Conservation (phyloP, 1,140 invertebrate species). For the Oreohelix idahoensis region DNA sequence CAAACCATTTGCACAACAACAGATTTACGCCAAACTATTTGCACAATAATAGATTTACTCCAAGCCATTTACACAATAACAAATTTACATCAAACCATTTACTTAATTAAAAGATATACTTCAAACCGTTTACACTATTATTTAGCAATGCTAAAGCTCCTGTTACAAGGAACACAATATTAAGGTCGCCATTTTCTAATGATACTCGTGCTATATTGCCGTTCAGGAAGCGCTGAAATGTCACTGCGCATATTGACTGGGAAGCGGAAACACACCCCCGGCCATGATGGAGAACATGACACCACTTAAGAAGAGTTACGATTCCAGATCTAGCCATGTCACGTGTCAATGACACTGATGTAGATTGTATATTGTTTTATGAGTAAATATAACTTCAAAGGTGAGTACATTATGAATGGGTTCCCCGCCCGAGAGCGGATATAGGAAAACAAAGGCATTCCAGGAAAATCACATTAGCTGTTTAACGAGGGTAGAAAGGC, state of each 20-base stretch:
- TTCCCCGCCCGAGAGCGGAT: background rate
- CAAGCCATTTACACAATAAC: no score
- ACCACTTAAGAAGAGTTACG: conserved; percentile 2
- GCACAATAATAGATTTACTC: no score
- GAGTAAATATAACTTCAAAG: background rate
- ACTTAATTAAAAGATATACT: no score
- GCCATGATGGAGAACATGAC: background rate
- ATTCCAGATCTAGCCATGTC: background rate
- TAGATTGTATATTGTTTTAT: background rate
- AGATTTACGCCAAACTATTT: no score
- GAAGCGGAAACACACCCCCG: conserved; percentile 4
- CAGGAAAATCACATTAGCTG: background rate
- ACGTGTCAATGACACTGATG: background rate
- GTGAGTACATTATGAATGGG: background rate
- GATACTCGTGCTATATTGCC: background rate
- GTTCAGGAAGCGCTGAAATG: background rate
- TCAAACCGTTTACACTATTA: no score
- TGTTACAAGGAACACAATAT: background rate
- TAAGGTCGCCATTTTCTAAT: background rate
- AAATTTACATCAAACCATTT: no score
- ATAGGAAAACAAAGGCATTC: background rate
- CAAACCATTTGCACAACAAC: no score
- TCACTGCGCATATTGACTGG: background rate
- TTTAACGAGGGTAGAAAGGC: no score
- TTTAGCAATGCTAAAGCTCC: background rate